phyloP scores from a whole-genome alignment of 2,797 vertebrate species.

The Pipistrellus nathusii region DNA sequence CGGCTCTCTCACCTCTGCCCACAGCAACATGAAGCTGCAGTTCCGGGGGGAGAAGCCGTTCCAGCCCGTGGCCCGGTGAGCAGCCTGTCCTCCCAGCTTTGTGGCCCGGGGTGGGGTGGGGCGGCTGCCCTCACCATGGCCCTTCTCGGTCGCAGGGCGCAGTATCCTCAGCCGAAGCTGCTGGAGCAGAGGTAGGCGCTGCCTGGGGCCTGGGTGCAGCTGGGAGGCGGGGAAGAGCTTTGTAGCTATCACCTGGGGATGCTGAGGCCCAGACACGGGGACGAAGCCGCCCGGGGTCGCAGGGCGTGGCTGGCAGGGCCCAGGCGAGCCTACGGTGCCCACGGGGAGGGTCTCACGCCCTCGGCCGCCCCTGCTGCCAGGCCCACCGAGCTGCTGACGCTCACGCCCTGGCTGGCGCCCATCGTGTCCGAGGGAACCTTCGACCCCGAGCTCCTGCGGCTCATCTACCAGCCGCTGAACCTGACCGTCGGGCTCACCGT shows the following conservation, averaged over 20 bases:
- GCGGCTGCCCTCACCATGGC: slow-evolving; percentile 50
- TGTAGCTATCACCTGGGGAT: background rate
- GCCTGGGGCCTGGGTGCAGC: background rate
- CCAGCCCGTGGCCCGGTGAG: slow-evolving; percentile 81
- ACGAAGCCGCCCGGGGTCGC: background rate
- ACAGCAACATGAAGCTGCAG: slow-evolving; percentile 82
- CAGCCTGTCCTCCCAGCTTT: background rate
- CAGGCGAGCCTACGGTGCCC: background rate
- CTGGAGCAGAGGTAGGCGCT: slow-evolving; percentile 82
- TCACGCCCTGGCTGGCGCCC: slow-evolving; percentile 87
- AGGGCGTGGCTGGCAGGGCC: background rate
- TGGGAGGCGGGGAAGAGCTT: background rate
- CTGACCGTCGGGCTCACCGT: slow-evolving; percentile 85
- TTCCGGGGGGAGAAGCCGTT: slow-evolving; percentile 72
- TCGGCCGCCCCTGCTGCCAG: slow-evolving; percentile 61
- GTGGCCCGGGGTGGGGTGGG: background rate
- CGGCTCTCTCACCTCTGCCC: background rate
- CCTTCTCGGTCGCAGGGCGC: slow-evolving; percentile 82
- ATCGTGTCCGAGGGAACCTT: slow-evolving; percentile 88
- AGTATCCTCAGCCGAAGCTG: slow-evolving; percentile 85
- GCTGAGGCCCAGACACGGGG: background rate
- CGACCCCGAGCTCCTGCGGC: slow-evolving; percentile 78
- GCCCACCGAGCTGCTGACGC: slow-evolving; percentile 80
- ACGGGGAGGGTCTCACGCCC: background rate
- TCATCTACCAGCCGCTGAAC: slow-evolving; percentile 84